These are phyloP conservation scores for Polypterus bichir DNA, from an alignment of 2,113 vertebrate species.

Conservation along the genomic window DNA sequence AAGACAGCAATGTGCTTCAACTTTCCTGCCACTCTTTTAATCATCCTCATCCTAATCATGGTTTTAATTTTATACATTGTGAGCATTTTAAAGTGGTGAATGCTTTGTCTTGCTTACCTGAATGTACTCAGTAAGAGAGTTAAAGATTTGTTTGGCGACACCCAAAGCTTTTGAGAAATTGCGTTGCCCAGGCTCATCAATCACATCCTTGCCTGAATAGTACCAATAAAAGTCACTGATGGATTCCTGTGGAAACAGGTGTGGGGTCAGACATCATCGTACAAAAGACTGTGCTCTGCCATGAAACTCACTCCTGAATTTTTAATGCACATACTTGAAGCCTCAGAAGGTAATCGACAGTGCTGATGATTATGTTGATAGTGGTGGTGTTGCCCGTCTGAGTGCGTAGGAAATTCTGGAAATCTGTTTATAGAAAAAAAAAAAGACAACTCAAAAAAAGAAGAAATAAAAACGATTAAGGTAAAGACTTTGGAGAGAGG, in stretches of 20 bases:
- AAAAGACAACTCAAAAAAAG: background rate
- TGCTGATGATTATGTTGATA: conserved; percentile 93
- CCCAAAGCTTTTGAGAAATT: conserved; percentile 93
- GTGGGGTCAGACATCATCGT: too few species aligned
- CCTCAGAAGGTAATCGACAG: conserved; percentile 87
- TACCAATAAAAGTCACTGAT: conserved; percentile 99
- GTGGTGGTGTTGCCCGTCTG: conserved; percentile 97
- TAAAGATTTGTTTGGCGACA: conserved; percentile 95
- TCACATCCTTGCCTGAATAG: conserved; percentile 91
- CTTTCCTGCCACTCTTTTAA: too few species aligned
- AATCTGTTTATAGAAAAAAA: conserved; percentile 52
- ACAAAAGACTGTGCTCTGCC: too few species aligned
- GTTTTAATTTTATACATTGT: too few species aligned
- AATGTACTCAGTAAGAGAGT: conserved; percentile 95
- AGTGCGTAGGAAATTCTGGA: conserved; percentile 92
- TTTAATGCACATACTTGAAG: conserved; percentile 64
- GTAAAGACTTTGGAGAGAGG: too few species aligned
- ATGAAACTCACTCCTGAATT: too few species aligned
- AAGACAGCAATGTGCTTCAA: too few species aligned
- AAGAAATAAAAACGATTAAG: too few species aligned
- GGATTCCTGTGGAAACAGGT: conserved; percentile 64
- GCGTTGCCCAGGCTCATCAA: conserved; percentile 87
- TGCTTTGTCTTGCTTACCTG: conserved; percentile 58
- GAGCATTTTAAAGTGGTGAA: background rate
- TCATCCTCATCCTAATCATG: too few species aligned